A percentile compares a stretch with the other conserved stretches of the same genome.
Evolutionary conservation across 2,113 vertebrate genomes (phyloP).

Genomic region (Hyla sarda): DNA sequence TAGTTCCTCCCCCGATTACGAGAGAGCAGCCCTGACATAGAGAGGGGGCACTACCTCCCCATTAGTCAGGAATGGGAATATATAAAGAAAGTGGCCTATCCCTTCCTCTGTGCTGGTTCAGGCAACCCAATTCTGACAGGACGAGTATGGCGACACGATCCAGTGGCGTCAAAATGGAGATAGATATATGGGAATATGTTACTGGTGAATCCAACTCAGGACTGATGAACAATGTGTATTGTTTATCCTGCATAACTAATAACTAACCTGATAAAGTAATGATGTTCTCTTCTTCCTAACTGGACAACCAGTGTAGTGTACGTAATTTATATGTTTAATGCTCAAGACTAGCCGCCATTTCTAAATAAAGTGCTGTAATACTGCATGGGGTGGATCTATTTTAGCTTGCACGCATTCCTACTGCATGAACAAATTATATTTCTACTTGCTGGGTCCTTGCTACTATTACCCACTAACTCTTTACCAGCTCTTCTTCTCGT

Average conservation of each 20-base stretch:
- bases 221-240: too few relatives aligned
- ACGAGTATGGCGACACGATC: not conserved
- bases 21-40: too few relatives aligned
- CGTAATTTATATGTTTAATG: conserved; percentile 33
- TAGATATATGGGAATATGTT: too few relatives aligned
- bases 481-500: not conserved
- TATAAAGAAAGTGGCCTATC: too few relatives aligned
- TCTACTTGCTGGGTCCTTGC: not conserved
- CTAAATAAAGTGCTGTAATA: not conserved
- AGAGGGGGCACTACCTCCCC: not conserved
- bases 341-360: not conserved
- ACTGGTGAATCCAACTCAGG: too few relatives aligned
- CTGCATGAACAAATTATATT: conserved; percentile 22
- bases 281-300: conserved; percentile 52
- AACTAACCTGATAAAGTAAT: not conserved
- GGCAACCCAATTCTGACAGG: too few relatives aligned
- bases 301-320: conserved; percentile 58
- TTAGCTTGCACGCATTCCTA: not conserved
- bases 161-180: not conserved
- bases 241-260: too few relatives aligned
- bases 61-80: too few relatives aligned
- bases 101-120: too few relatives aligned
- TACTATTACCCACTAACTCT: not conserved
- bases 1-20: too few relatives aligned
- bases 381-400: not conserved